Evolutionary conservation across 2,113 vertebrate genomes (phyloP), one percentile per base, ranked within the genome.

Genomic region (Halichoeres trimaculatus): DNA sequence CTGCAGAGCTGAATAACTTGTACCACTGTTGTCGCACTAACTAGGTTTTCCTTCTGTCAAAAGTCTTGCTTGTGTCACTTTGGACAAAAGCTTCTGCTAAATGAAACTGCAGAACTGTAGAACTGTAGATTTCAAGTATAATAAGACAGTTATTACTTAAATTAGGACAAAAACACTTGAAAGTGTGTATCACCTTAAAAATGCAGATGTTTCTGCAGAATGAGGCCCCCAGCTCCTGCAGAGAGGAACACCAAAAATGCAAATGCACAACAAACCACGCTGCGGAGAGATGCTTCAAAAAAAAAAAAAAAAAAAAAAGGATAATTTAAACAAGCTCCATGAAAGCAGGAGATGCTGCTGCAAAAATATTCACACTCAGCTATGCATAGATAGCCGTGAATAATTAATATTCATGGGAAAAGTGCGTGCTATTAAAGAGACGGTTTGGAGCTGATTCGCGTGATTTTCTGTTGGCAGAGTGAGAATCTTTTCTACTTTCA

Each of bases 401-500:
- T 83, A 77, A 75, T 88, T 88, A 63, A 82, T 76, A 72, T 81
- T 77, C 47, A 70, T 67, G 26, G 20, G 47, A 70, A 60, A 74
- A 41, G 10, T 2, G 54, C 16, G 10, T 47, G 64, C 22, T 68
- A 52, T 78, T 81, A 79, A 79, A 80, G 70, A 38, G 36, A 53
- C 65, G 54, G 73, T 76, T 62, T 20, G 57, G 19, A 64, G 47
- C 51, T 51, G 61, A 79, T 82, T 76, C 59, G 17, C 38, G 66
- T 66, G 63, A 76, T 83, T 76, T 73, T 73, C 64, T 52, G 53
- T 69, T 35, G 64, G n/a, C 34, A 41, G 24, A 70, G 26, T 57
- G 45, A 85, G 74, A 78, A 65, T 43, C 0, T 36, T 58, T 57
- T 59, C 8, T 45, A 52, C 34, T 47, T 54, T n/a, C 54, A 64